phyloP scores from a whole-genome alignment of 2,888 invertebrate genomes.

The Nowickia ferox region DNA sequence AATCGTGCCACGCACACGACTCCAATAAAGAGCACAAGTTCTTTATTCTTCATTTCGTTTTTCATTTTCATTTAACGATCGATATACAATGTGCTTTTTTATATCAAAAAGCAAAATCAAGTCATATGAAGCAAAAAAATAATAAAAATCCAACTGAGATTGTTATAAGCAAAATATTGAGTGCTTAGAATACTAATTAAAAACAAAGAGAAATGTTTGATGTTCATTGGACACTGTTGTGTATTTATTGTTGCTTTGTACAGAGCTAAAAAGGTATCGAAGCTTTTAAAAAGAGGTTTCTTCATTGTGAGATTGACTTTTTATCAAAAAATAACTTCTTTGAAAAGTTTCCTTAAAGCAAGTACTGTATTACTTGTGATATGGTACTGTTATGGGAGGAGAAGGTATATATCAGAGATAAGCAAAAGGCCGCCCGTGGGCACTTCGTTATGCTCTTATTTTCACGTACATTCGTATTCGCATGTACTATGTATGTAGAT shows the following conservation, averaged over 20 bases:
- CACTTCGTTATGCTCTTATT: too few species aligned
- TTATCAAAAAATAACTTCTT: too few species aligned
- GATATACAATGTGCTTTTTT: slow-evolving; percentile 67
- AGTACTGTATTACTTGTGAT: too few species aligned
- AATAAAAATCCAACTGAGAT: slow-evolving; percentile 73
- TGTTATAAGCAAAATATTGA: slow-evolving; percentile 76
- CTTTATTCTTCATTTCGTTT: slow-evolving; percentile 27
- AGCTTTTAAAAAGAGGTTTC: not conserved
- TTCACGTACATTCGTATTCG: too few species aligned
- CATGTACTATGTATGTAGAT: too few species aligned
- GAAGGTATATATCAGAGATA: too few species aligned
- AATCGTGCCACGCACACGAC: not conserved
- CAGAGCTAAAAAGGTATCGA: slow-evolving; percentile 17
- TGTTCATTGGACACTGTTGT: slow-evolving; percentile 56
- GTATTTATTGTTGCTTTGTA: slow-evolving; percentile 17
- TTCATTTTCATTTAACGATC: slow-evolving; percentile 59
- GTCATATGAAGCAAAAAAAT: slow-evolving; percentile 5
- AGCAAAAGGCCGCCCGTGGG: too few species aligned
- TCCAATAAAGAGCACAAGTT: slow-evolving; percentile 3
- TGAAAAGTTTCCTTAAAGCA: too few species aligned
- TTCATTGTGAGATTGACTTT: too few species aligned
- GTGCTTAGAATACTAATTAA: slow-evolving; percentile 80
- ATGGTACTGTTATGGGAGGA: too few species aligned
- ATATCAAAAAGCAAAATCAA: slow-evolving; percentile 61
- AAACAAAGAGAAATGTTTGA: slow-evolving; percentile 70